Percentiles rank a stretch among this genome's conserved stretches.
Evolutionary conservation across 2,888 invertebrate species (phyloP).

Genomic region (Megalurothrips usitatus): DNA sequence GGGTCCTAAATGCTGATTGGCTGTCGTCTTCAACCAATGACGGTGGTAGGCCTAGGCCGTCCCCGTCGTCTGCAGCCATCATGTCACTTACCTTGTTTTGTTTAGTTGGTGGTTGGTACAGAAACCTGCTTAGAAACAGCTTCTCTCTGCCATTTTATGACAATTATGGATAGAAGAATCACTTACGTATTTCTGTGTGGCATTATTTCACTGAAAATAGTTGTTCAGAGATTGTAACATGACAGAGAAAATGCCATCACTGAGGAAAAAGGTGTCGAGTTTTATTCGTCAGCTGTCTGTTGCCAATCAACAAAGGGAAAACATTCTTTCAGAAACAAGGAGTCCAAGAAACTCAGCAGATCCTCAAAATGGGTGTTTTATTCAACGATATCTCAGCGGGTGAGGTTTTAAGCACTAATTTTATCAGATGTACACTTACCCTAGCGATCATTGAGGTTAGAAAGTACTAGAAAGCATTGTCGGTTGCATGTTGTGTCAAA

Average conservation of each 20-base stretch:
- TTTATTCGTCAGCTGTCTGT: conserved; percentile 27
- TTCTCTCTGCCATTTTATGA: too few relatives aligned
- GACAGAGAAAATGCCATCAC: conserved; percentile 32
- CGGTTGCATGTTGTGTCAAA: background rate
- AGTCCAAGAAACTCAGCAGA: background rate
- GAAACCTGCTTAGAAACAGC: too few relatives aligned
- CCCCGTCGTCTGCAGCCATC: too few relatives aligned
- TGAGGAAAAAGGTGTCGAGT: conserved; percentile 34
- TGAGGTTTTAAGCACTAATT: conserved; percentile 45
- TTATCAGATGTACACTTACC: background rate
- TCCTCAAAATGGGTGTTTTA: conserved; percentile 50
- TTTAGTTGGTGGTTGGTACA: too few relatives aligned
- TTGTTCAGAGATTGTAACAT: too few relatives aligned
- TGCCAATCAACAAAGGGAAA: conserved; percentile 18
- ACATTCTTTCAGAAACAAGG: background rate
- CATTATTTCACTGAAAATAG: too few relatives aligned
- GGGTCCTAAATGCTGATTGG: too few relatives aligned
- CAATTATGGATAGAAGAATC: too few relatives aligned
- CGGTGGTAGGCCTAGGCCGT: too few relatives aligned
- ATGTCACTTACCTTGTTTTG: too few relatives aligned
- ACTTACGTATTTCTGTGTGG: too few relatives aligned
- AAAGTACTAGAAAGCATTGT: background rate
- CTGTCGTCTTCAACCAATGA: too few relatives aligned
- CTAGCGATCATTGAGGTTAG: conserved; percentile 19
- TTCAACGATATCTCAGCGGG: conserved; percentile 67